Evolutionary conservation across 2,113 vertebrate genomes (phyloP), one percentile per base, ranked within the genome.

Genomic region (Lipophrys pholis): DNA sequence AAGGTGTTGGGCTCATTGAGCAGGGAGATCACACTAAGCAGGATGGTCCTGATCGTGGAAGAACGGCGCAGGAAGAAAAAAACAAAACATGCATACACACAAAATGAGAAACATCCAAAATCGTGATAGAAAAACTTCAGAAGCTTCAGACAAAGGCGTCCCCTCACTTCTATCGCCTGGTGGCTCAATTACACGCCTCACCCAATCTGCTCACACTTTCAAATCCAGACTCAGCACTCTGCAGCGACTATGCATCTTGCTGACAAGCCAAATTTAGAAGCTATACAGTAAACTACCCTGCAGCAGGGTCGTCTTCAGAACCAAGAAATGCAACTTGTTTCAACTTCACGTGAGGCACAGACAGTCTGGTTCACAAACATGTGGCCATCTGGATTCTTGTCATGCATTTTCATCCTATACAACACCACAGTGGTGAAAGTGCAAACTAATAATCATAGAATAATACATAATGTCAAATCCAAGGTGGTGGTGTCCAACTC

Each of bases 1-100:
- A 99, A 99, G 7, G 97, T 99, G 93, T 99, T 99, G 89, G 98
- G 98, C 93, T 99, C 97, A 63, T 99, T 99, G 90, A 99, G 96
- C 93, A 99, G 92, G 42, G 98, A 99, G 93, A 99, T 99, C 75
- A 99, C 98, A 54, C 97, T 98, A 71, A 99, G 95, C 81, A 99
- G 90, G 86, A 99, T 99, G 66, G 80, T 78, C 75, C 89, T 86
- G 59, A 46, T 36, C 41, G 12, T 6, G 1, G 52, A 36, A 41
- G 9, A 61, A 50, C 67, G 9, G 39, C 65, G 61, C 8, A 30
- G 21, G 4, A 30, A 4, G 4, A 30, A 30, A 30, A 4, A 30
- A 30, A 30, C 2, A 30, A 30, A 30, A 30, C 21, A 30, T 30
- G 21, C 4, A 62, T 8, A 39, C 2, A 58, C 11, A 73, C 21